These are phyloP conservation scores for Harlomillsia oculata DNA, from an alignment of 1,140 invertebrate genomes.

Conservation along the genomic window DNA sequence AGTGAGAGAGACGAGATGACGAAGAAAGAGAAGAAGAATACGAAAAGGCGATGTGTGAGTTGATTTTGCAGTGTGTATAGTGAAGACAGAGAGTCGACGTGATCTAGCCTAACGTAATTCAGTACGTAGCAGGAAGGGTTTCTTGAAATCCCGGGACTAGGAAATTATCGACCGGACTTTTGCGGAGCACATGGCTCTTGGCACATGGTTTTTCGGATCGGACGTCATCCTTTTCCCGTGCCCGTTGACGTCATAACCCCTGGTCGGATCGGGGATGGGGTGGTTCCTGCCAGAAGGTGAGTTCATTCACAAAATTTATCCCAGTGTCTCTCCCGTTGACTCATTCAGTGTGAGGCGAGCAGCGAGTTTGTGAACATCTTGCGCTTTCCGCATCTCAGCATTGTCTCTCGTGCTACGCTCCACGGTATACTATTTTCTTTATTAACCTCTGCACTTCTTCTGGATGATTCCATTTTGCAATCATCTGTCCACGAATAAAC, in stretches of 20 bases:
- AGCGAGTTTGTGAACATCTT: conserved; percentile 16
- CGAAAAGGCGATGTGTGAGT: background rate
- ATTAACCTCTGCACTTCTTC: background rate
- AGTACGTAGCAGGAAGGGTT: background rate
- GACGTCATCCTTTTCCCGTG: conserved; percentile 25
- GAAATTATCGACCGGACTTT: conserved; percentile 7
- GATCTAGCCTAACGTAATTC: conserved; percentile 2
- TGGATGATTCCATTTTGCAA: no score
- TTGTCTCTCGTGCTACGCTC: background rate
- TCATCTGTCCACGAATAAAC: no score
- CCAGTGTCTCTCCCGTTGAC: conserved; percentile 19
- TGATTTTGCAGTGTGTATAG: background rate
- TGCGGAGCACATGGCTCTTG: conserved; percentile 23
- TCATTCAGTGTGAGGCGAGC: conserved; percentile 27
- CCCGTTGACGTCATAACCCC: conserved; percentile 35
- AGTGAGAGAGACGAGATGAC: no score
- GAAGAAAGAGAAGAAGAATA: background rate
- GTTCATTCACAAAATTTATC: conserved; percentile 35
- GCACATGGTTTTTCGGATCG: conserved; percentile 13
- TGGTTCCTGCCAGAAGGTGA: conserved; percentile 24
- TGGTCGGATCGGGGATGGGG: conserved; percentile 11
- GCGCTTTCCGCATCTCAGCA: conserved; percentile 1
- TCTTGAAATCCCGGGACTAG: background rate
- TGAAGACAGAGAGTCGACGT: background rate
- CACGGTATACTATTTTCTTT: background rate